A percentile compares a stretch with the other conserved stretches of the same genome.
Conservation (phyloP, 23 tunicate species). For the Corella eumyota region DNA sequence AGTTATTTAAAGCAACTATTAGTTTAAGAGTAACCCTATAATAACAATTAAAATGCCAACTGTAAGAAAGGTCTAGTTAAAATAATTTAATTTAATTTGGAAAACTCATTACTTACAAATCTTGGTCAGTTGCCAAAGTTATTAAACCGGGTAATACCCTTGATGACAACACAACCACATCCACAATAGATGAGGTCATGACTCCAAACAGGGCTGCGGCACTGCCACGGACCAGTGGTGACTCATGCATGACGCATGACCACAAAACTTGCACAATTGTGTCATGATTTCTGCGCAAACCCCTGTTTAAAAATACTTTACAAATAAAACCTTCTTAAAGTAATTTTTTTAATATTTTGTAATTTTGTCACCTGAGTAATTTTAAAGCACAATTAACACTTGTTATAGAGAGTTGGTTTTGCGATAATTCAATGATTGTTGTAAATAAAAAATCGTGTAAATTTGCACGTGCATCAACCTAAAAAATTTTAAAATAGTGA, state of each 20-base stretch:
- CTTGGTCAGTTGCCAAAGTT: constrained; percentile 54
- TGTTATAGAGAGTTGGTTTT: no score
- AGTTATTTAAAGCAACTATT: no score
- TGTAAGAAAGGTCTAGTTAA: no score
- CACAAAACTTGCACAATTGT: constrained; percentile 52
- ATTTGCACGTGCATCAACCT: no score
- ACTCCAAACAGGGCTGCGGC: constrained; percentile 43
- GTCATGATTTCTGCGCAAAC: constrained; percentile 32
- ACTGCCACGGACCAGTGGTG: constrained; percentile 37
- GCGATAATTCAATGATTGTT: no score
- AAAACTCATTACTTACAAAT: constrained; percentile 20
- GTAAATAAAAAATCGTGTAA: no score
- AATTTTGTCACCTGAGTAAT: not conserved
- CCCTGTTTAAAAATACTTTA: no score
- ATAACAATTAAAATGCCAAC: no score
- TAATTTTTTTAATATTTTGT: not conserved
- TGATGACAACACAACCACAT: constrained; percentile 17
- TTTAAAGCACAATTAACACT: not conserved
- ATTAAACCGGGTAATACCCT: constrained; percentile 62
- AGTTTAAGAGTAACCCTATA: no score
- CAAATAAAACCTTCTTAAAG: no score
- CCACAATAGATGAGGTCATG: constrained; percentile 41
- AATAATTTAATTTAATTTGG: no score
- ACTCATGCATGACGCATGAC: constrained; percentile 46
- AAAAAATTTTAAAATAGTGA: no score